Percentiles rank a stretch among this genome's conserved stretches.
phyloP scores from a whole-genome alignment of 2,888 invertebrate genomes.

The Brassicogethes aeneus region DNA sequence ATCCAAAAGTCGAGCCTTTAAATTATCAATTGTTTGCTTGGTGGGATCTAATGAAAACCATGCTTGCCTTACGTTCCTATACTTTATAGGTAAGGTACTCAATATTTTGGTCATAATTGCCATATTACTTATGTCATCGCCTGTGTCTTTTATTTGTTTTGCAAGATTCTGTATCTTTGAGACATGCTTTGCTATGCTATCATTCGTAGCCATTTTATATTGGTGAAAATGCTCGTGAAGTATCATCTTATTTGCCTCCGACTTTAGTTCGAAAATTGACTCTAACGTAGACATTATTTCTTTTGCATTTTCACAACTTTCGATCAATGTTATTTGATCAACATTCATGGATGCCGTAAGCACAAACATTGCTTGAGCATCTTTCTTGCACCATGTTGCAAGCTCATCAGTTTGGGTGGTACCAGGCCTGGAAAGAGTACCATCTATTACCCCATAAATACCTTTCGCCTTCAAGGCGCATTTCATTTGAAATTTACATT shows the following conservation, averaged over 20 bases:
- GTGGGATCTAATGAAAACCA: constrained; percentile 17
- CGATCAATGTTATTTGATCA: not conserved
- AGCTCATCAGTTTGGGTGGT: not conserved
- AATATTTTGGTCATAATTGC: constrained; percentile 17
- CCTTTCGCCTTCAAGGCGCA: not conserved
- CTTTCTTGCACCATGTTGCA: not conserved
- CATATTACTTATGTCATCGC: not conserved
- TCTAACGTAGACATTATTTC: not conserved
- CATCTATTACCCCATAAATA: constrained; percentile 1
- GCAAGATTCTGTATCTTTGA: not conserved
- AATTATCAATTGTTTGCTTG: constrained; percentile 17
- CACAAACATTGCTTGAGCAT: constrained; percentile 2
- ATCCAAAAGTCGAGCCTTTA: constrained; percentile 16
- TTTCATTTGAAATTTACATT: constrained; percentile 2
- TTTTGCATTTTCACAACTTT: not conserved
- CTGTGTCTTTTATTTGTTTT: not conserved
- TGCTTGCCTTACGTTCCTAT: constrained; percentile 17
- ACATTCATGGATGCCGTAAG: not conserved
- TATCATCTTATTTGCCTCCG: not conserved
- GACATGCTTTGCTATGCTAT: no score
- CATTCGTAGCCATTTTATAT: not conserved
- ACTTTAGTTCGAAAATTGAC: not conserved
- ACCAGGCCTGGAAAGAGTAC: no score
- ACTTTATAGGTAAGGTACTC: constrained; percentile 13
- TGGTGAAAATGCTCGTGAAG: not conserved